Evolutionary conservation across 2,113 vertebrate species (phyloP), one percentile per base, ranked within the genome.

Genomic region (Coracopsis vasa): DNA sequence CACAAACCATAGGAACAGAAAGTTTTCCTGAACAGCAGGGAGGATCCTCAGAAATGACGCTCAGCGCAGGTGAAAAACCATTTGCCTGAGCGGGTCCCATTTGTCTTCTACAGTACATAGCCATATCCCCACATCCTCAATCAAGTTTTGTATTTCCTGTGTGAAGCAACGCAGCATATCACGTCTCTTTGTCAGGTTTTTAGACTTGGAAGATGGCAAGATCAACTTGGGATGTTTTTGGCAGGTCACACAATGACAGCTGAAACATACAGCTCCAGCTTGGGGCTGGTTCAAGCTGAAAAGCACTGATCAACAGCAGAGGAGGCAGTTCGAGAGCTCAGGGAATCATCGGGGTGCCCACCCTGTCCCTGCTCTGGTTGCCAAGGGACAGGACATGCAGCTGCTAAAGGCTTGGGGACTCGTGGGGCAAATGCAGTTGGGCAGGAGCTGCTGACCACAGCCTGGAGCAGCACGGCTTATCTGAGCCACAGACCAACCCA

Each of bases 81-180:
- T 72, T 39, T 54, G 44, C 39, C 62, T 25, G 51, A 53, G 28
- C 3, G 17, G 51, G 56, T 80, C 83, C 35, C 45, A 8, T 33
- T 86, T 45, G n/a, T 58, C 25, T 53, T 41, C 29, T 13, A 13
- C 1, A 0, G 42, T 42, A 13, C 0, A 0, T 4, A 11, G 39
- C 24, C 39, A 37, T 42, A 8, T 35, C 62, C 80, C 61, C n/a
- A 39, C 7, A 1, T 3, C 66, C 50, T 47, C 61, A 27, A 0
- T 5, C 11, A 10, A 25, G 2, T 13, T 1, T 16, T 50, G 71
- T 53, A 6, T 58, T 75, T 41, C 61, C 79, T 42, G 31, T 9
- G 47, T 27, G 70, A 67, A n/a, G 42, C 0, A 9, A 29, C 2
- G 19, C 47, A 54, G 58, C 11, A 1, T 10, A 9, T 23, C 8